Evolutionary conservation across 2,797 vertebrate genomes (phyloP), one percentile per base, ranked within the genome.

Genomic region (Brotula barbata): DNA sequence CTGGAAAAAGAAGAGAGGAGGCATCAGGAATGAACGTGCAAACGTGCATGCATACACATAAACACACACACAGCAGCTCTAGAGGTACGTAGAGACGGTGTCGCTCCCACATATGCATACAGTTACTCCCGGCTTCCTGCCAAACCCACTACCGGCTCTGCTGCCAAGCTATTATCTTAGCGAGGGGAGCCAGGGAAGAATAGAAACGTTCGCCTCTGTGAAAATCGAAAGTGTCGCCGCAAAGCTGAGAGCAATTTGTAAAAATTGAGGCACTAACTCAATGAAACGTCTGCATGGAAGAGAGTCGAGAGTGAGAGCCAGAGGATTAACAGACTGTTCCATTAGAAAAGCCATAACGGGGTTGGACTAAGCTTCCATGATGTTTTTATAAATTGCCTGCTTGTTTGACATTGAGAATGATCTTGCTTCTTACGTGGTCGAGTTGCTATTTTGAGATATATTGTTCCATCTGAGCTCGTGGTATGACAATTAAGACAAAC

Each of bases 171-270:
- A 88, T 87, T 88, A 86, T 90, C 82, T 85, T 69, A 76, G 71
- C 45, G n/a, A 34, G 55, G 71, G 80, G 76, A 79, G 68, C 8
- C 20, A 39, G 68, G 61, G 74, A 46, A 75, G 87, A 89, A 90
- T 87, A 86, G 80, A 88, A 87, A 90, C 86, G 83, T 78, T 80
- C 63, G 64, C 68, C 76, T 76, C 74, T 81, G 80, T 86, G 67
- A 79, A 82, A 91, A 90, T 89, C 68, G 70, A 89, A 89, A 87
- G 80, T 88, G 89, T 88, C 89, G 87, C 76, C 47, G 68, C 64
- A 76, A 88, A 89, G 88, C 89, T 86, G 84, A 85, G 74, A 78
- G 88, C 88, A 89, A 86, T 90, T 90, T 90, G 83, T 88, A 84
- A 87, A 87, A 88, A 88, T 61, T 15, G 73, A 85, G 82, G 81